phyloP scores from a whole-genome alignment of 2,888 invertebrate species.

The Chaetogeoica ovagalla region DNA sequence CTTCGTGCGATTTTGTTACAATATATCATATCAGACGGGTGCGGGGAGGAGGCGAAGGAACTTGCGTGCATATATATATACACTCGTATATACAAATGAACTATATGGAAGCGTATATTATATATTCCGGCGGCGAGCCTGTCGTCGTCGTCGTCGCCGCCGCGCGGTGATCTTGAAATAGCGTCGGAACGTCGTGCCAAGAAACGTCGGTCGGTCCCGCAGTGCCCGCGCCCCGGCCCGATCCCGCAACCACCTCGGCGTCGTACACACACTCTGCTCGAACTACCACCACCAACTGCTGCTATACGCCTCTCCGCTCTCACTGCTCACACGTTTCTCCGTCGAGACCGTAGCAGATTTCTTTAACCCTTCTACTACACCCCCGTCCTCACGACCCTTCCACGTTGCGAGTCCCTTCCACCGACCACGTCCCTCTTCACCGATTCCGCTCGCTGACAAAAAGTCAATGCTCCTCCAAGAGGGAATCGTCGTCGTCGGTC shows the following conservation, averaged over 20 bases:
- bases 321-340: background rate
- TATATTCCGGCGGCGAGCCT: slow-evolving; percentile 22
- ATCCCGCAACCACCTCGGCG: background rate
- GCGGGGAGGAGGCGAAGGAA: background rate
- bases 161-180: slow-evolving; percentile 48
- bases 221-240: slow-evolving; percentile 1
- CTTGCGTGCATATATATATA: background rate
- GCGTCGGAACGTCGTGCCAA: slow-evolving; percentile 47
- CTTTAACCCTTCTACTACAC: too few species aligned
- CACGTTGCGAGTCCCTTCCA: background rate
- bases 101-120: background rate
- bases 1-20: slow-evolving; percentile 19
- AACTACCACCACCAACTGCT: too few species aligned
- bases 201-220: slow-evolving; percentile 7
- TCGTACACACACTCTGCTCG: too few species aligned
- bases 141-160: slow-evolving; percentile 1
- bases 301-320: background rate
- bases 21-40: background rate
- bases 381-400: background rate
- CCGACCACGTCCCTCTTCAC: background rate
- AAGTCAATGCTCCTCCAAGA: slow-evolving; percentile 46
- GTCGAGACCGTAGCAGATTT: too few species aligned
- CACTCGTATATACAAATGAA: too few species aligned
- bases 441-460: background rate
- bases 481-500: slow-evolving; percentile 22